Evolutionary conservation across 2,888 invertebrate species (phyloP), one percentile per base, ranked within the genome.

Genomic region (Paralinhomoeus sp.): DNA sequence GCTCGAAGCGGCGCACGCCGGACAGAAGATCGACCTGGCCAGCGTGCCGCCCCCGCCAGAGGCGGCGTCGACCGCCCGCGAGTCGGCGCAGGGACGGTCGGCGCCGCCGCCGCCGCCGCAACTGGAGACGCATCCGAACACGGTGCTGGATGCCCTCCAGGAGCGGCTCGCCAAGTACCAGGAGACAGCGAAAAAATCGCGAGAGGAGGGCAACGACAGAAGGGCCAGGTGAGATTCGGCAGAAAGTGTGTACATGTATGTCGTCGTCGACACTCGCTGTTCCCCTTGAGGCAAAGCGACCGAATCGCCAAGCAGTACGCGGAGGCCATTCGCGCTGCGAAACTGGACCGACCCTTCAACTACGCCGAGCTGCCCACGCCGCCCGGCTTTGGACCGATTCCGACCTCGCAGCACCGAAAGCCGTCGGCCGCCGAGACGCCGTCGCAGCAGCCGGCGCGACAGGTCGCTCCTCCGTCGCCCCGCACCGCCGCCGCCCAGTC

Each of bases 121-220:
- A n/a, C n/a, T n/a, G n/a, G n/a, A n/a, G n/a, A n/a, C n/a, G n/a
- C n/a, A n/a, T n/a, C 37, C 37, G 9, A 37, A 21, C 21, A n/a
- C 24, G 23, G 17, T 39, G 9, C 24, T 39, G 15, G 39, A 39
- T 2, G 24, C 39, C 2, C 39, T 39, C 7, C 5, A n/a, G 15
- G 40, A 47, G n/a, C 48, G 57, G 9, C 41, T 47, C 37, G 41
- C 47, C 15, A 45, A 50, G 38, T 56, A 54, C 42, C 37, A 43
- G 15, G 50, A 49, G 21, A 47, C 53, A 48, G 53, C 52, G 3
- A 51, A 45, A 17, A 49, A 53, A 24, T 51, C 50, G 33, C 51
- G 53, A 45, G 37, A 45, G 12, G 49, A 51, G 22, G 54, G 53
- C 24, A 52, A 57, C 40, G 54, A 53, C 15, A 37, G 54, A 20